Conservation (phyloP, 2,113 vertebrate species). For the Shinisaurus crocodilurus region DNA sequence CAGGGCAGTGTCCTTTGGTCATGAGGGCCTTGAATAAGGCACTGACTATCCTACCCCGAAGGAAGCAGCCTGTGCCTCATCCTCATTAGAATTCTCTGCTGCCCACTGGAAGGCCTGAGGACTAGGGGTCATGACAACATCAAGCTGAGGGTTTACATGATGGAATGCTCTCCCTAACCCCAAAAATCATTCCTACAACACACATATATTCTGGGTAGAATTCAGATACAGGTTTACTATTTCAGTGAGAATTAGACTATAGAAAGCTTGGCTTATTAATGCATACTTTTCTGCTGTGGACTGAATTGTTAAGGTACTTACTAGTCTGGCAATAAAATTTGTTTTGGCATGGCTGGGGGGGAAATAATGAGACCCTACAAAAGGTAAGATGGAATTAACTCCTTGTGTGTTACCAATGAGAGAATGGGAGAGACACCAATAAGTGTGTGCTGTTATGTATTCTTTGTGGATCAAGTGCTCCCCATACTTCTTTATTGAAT, state of each 20-base stretch:
- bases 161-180: no score
- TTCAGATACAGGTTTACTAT: not conserved
- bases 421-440: not conserved
- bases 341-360: slow-evolving; percentile 24
- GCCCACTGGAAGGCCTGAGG: no score
- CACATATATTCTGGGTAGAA: not conserved
- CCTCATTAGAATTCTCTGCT: no score
- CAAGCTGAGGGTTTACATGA: no score
- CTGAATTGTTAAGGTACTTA: slow-evolving; percentile 51
- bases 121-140: no score
- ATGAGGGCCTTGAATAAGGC: no score
- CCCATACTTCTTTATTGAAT: slow-evolving; percentile 55
- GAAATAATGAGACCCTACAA: slow-evolving; percentile 46
- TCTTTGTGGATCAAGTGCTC: slow-evolving; percentile 38
- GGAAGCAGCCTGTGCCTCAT: no score
- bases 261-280: not conserved
- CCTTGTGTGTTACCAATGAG: slow-evolving; percentile 39
- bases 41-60: no score
- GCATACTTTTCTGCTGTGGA: not conserved
- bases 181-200: no score
- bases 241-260: not conserved
- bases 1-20: no score
- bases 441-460: not conserved
- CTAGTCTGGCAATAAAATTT: slow-evolving; percentile 32
- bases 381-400: slow-evolving; percentile 30